Base-by-base conservation (phyloP, 2,888 invertebrate species). In the Deilephila porcellus region DNA sequence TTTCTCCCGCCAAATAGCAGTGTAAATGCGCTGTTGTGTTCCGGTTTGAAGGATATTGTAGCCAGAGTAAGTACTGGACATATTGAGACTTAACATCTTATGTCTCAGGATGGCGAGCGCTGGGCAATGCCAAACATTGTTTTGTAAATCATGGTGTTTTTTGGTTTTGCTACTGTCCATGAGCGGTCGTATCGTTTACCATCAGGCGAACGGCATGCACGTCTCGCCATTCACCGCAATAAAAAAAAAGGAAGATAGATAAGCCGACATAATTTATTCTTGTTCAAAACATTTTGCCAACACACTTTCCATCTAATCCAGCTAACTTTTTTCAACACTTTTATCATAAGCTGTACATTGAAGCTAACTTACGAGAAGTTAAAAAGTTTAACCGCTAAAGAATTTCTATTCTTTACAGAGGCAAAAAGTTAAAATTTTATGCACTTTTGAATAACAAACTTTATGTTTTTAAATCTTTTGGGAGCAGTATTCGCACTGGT, bases 381-480 rank as follows among this genome's bases (percentile, higher is more conserved):
- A 64, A 45, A 59, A 60, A 74, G 45, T 71, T 70, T 5, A 45
- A 53, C 59, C 20, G 32, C 64, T 53, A 56, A 64, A 72, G 32
- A 34, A 72, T 75, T 64, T 52, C 63, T 72, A 59, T 63, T 72
- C 37, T 45, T 19, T 70, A 62, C 76, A 76, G 75, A 77, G 72
- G 70, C 74, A 73, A 32, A 74, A 75, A 76, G 73, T 78, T 76
- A 25, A 34, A 72, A 60, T 60, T 79, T 80, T 73, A 76, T 76
- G 77, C 73, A 73, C 67, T 74, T 67, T 73, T 75, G 73, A 74
- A 74, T 72, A 71, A 59, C 20, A 74, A 80, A 81, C 76, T 80
- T 76, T 74, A 80, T 45, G 45, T 74, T 74, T 78, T 76, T 71
- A 73, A 82, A 78, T 83, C 79, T 80, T 80, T 78, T 77, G 80